Conservation (phyloP, 2,113 vertebrate genomes). For the Apteryx owenii region DNA sequence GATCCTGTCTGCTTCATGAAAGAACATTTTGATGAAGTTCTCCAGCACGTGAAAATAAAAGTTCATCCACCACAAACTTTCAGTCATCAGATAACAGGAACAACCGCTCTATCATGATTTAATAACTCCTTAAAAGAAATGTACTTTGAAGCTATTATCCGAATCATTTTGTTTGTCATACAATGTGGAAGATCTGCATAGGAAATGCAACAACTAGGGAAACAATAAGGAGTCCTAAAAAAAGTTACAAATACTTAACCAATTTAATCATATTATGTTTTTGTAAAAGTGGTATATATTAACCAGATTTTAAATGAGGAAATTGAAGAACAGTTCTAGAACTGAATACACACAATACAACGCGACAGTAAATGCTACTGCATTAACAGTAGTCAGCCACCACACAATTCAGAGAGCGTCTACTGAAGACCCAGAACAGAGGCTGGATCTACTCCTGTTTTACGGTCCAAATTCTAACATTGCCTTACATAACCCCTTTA, state of each 20-base stretch:
- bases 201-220: not conserved
- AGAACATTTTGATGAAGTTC: not conserved
- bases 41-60: not conserved
- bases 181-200: too few relatives aligned
- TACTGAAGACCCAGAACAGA: not conserved
- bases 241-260: not conserved
- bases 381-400: not conserved
- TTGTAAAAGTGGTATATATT: not conserved
- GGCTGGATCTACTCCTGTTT: not conserved
- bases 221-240: not conserved
- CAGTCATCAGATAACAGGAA: not conserved
- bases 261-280: not conserved
- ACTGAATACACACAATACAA: not conserved
- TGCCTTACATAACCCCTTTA: not conserved
- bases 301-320: not conserved
- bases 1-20: not conserved
- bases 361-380: not conserved
- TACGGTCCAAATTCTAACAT: not conserved
- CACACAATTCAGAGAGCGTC: not conserved
- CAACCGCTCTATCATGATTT: not conserved
- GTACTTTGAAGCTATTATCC: not conserved
- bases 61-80: not conserved
- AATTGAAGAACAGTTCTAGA: not conserved
- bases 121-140: not conserved
- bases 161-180: too few relatives aligned